These are phyloP conservation scores for Dioctria linearis DNA, from an alignment of 2,888 invertebrate species.

Conservation along the genomic window DNA sequence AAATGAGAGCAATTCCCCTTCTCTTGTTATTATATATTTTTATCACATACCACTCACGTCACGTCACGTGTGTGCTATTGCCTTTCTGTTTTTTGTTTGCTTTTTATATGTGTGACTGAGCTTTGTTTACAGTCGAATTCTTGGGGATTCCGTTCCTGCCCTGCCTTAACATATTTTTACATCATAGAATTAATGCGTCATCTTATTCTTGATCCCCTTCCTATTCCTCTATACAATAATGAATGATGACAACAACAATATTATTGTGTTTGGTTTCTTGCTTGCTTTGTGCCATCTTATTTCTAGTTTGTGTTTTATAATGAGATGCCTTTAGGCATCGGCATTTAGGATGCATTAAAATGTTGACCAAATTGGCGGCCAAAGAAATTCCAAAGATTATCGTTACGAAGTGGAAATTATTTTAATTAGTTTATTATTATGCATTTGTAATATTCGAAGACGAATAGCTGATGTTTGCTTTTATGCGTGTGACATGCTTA, in stretches of 20 bases:
- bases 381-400: constrained; percentile 38
- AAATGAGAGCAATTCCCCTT: constrained; percentile 44
- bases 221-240: background rate
- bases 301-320: background rate
- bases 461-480: constrained; percentile 19
- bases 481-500: constrained; percentile 17
- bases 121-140: constrained; percentile 38
- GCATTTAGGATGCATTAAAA: background rate
- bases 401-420: constrained; percentile 37
- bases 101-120: constrained; percentile 10
- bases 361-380: constrained; percentile 28
- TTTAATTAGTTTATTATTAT: constrained; percentile 40
- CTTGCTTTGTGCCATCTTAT: background rate
- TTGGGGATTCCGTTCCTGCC: constrained; percentile 38
- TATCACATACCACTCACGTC: constrained; percentile 29
- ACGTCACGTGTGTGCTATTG: background rate
- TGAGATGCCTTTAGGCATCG: background rate
- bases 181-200: background rate
- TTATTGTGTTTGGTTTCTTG: background rate
- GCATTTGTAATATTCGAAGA: constrained; percentile 18
- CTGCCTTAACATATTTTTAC: constrained; percentile 14
- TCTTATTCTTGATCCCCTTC: background rate
- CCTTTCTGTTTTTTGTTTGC: constrained; percentile 3
- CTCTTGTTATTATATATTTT: constrained; percentile 37
- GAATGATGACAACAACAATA: constrained; percentile 35